Conservation (phyloP, 1,140 invertebrate genomes). For the Aphelinus certus region DNA sequence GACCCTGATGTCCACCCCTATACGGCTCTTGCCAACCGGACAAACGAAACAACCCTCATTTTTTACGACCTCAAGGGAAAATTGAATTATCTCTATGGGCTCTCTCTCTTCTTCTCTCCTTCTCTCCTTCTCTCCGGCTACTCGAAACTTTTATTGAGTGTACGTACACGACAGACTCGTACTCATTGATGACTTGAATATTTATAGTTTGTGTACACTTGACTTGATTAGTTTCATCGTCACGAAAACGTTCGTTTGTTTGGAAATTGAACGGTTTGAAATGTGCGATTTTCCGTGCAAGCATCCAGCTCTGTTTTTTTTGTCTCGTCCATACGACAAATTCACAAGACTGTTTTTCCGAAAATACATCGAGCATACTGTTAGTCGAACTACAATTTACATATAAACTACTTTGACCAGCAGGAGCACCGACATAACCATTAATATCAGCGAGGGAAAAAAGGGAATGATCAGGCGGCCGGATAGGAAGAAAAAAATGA, state of each 20-base stretch:
- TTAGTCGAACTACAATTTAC: not conserved
- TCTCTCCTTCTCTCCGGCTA: constrained; percentile 10
- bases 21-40: constrained; percentile 36
- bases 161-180: not conserved
- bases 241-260: too few species aligned
- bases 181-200: constrained; percentile 13
- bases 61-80: constrained; percentile 47
- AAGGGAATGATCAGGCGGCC: not conserved
- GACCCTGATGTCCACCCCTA: constrained; percentile 38
- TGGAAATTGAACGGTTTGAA: too few species aligned
- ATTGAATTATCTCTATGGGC: constrained; percentile 55
- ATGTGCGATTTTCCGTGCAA: too few species aligned
- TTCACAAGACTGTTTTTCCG: too few species aligned
- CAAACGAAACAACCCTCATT: constrained; percentile 52
- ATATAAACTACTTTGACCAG: not conserved
- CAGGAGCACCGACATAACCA: not conserved
- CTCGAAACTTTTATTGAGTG: constrained; percentile 34
- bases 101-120: constrained; percentile 9
- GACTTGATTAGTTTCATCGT: too few species aligned
- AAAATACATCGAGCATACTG: too few species aligned
- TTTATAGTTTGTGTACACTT: not conserved
- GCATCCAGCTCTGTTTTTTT: too few species aligned
- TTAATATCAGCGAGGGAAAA: constrained; percentile 1
- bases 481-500: not conserved
- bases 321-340: too few species aligned